Evolutionary conservation across 2,113 vertebrate species (phyloP), one percentile per base, ranked within the genome.

Genomic region (Aspiorhynchus laticeps): DNA sequence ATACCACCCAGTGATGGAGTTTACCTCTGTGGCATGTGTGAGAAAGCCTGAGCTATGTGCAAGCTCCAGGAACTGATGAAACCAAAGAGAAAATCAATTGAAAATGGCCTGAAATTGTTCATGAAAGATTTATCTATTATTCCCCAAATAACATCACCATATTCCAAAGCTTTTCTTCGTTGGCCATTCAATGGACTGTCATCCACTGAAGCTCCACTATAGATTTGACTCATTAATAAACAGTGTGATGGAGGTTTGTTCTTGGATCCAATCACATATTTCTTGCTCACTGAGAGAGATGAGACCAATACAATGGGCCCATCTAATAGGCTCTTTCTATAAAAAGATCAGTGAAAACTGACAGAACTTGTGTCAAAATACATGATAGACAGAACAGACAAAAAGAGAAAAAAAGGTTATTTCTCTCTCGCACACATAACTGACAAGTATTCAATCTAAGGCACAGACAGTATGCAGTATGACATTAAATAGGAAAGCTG

Each of bases 251-350:
- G 38, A 75, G 24, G 59, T 19, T 43, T 41, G n/a, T 19, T 28
- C 38, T 43, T 65, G 59, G 14, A 38, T 88, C 82, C 48, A 24
- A 67, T 88, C 59, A 84, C 82, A 83, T 90, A 85, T 87, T 71
- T 87, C 69, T 81, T 80, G 46, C 75, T 19, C n/a, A 14, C 59
- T 80, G 81, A 83, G 15, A 78, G 41, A 65, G 80, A 87, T 83
- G 84, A 63, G 79, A n/a, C n/a, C 12, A 63, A 7, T 69, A 33
- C 71, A 85, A 79, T 41, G 36, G 36, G 28, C n/a, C 24, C 3
- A 80, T 41, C 7, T 51, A 86, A 85, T 81, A 5, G 14, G 71
- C n/a, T 67, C 12, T 7, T 78, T 69, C 17, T 5, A 56, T 67
- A 7, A 80, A 67, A 73, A 46, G 36, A 56, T 65, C 61, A 48